Conservation (phyloP, 1,140 invertebrate species). For the Mya arenaria region DNA sequence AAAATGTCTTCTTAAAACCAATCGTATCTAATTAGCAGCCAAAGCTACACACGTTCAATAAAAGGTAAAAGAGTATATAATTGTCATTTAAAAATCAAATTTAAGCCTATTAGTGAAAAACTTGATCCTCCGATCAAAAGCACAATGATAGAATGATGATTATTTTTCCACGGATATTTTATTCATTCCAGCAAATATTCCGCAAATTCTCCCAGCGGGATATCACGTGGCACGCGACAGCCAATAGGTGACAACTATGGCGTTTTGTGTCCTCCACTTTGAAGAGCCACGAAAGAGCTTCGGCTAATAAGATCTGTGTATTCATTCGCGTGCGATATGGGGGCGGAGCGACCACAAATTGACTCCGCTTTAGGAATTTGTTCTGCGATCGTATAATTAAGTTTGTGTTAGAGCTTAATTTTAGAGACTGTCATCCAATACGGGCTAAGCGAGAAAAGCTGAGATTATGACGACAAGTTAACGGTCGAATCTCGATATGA, state of each 20-base stretch:
- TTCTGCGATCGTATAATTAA: too few species aligned
- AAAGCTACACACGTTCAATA: too few species aligned
- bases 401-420: too few species aligned
- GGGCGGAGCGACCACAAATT: slow-evolving; percentile 48
- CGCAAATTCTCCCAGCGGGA: slow-evolving; percentile 36
- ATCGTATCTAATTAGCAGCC: too few species aligned
- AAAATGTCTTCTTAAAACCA: too few species aligned
- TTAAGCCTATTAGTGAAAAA: slow-evolving; percentile 45
- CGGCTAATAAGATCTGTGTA: slow-evolving; percentile 42
- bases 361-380: not conserved
- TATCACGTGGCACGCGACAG: slow-evolving; percentile 53
- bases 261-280: slow-evolving; percentile 32
- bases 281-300: slow-evolving; percentile 38
- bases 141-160: slow-evolving; percentile 47
- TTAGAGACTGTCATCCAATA: too few species aligned
- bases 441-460: too few species aligned
- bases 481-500: too few species aligned
- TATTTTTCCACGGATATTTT: slow-evolving; percentile 54
- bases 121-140: slow-evolving; percentile 52
- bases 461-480: too few species aligned
- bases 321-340: slow-evolving; percentile 36
- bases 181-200: slow-evolving; percentile 55
- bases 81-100: slow-evolving; percentile 57
- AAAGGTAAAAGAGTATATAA: too few species aligned
- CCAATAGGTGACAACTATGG: slow-evolving; percentile 41